Percentiles rank a stretch among this genome's conserved stretches.
These are phyloP conservation scores for Acrocera orbiculus DNA, from an alignment of 2,888 invertebrate species.

Conservation along the genomic window DNA sequence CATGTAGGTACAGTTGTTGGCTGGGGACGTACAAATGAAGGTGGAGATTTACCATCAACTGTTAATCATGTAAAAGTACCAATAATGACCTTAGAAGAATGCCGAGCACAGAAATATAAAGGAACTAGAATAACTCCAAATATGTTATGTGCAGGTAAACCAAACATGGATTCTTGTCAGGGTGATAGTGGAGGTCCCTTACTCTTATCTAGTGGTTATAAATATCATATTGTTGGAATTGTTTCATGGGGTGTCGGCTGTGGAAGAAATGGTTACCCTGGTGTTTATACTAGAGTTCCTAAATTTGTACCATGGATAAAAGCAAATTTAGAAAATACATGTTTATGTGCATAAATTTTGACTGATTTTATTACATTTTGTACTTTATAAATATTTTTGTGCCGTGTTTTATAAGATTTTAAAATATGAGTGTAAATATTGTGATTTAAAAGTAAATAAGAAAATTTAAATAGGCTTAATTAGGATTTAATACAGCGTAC, in stretches of 20 bases:
- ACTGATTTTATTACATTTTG: too few relatives aligned
- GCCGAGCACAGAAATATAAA: slow-evolving; percentile 67
- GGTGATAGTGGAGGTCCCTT: slow-evolving; percentile 79
- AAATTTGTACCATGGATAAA: slow-evolving; percentile 49
- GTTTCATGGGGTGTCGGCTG: slow-evolving; percentile 68
- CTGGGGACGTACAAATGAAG: slow-evolving; percentile 72
- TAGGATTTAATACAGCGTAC: too few relatives aligned
- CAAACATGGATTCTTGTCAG: slow-evolving; percentile 70
- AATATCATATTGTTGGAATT: slow-evolving; percentile 64
- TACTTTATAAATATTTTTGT: too few relatives aligned
- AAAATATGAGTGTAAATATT: too few relatives aligned
- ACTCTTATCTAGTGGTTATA: slow-evolving; percentile 54
- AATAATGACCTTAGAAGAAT: slow-evolving; percentile 59
- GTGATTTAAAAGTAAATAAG: too few relatives aligned
- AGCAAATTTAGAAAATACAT: slow-evolving; percentile 54
- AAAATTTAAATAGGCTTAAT: too few relatives aligned
- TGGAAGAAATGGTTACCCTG: slow-evolving; percentile 34
- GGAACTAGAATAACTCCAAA: slow-evolving; percentile 65
- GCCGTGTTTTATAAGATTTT: too few relatives aligned
- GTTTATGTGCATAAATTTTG: too few relatives aligned
- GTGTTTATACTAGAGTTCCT: slow-evolving; percentile 34
- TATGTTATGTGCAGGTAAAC: slow-evolving; percentile 73
- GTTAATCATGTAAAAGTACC: slow-evolving; percentile 75
- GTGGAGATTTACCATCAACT: slow-evolving; percentile 57
- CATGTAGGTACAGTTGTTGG: slow-evolving; percentile 58